Conservation (phyloP, 2,797 vertebrate genomes). For the Trachurus trachurus region DNA sequence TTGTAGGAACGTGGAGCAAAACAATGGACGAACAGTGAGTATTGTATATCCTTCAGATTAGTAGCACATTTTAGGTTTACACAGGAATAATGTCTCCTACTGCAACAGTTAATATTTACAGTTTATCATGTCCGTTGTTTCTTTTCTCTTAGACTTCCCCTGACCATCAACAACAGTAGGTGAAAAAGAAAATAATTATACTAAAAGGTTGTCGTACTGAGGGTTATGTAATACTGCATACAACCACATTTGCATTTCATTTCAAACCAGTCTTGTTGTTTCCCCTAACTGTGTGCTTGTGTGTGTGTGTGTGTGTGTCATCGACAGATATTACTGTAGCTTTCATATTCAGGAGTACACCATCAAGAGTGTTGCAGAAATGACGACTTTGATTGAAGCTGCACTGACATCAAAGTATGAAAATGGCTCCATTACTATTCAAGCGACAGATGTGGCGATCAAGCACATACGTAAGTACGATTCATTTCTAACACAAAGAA, state of each 20-base stretch:
- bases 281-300: constrained; percentile 4
- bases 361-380: constrained; percentile 30
- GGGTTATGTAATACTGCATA: background rate
- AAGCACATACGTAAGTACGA: constrained; percentile 78
- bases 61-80: background rate
- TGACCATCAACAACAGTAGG: constrained; percentile 57
- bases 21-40: constrained; percentile 51
- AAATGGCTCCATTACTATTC: constrained; percentile 59
- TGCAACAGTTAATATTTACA: background rate
- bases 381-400: constrained; percentile 27
- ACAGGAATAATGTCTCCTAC: background rate
- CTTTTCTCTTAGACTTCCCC: constrained; percentile 45
- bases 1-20: constrained; percentile 39
- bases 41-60: background rate
- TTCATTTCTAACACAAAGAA: background rate
- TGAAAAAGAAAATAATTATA: background rate
- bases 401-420: constrained; percentile 62
- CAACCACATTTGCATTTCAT: background rate
- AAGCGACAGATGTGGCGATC: constrained; percentile 34
- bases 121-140: constrained; percentile 11
- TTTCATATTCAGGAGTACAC: constrained; percentile 77
- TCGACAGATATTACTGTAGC: constrained; percentile 72
- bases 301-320: background rate
- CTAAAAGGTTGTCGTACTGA: background rate
- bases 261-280: background rate